Conservation (phyloP, 2,888 invertebrate genomes). For the Lordiphosa andalusiaca region DNA sequence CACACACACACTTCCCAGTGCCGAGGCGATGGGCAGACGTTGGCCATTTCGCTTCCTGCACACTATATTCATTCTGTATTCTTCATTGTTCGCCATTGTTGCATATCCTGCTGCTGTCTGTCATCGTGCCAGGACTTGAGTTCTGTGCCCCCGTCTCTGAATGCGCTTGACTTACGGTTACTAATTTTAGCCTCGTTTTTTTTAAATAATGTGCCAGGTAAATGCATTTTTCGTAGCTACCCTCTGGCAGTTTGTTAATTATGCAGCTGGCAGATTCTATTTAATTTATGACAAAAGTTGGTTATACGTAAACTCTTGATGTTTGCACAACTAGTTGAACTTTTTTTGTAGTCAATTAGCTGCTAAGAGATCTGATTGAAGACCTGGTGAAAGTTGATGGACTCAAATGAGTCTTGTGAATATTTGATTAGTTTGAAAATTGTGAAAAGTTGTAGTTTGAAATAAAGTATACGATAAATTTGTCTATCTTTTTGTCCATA, state of each 20-base stretch:
- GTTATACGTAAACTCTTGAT: constrained; percentile 31
- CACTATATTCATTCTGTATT: constrained; percentile 44
- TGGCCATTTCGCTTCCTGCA: constrained; percentile 51
- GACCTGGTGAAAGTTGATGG: no score
- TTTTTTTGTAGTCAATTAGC: constrained; percentile 33
- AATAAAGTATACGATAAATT: no score
- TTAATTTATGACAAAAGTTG: constrained; percentile 44
- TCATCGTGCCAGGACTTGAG: constrained; percentile 20
- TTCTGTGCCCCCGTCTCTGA: constrained; percentile 14
- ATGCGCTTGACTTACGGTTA: constrained; percentile 51
- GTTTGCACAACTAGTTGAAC: constrained; percentile 23
- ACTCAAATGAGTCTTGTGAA: no score
- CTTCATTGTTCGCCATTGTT: constrained; percentile 55
- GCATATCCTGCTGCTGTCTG: constrained; percentile 27
- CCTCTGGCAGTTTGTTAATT: constrained; percentile 29
- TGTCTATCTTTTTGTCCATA: no score
- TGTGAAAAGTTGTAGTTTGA: no score
- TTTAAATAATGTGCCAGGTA: constrained; percentile 6
- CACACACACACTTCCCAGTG: constrained; percentile 27
- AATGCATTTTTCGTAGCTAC: constrained; percentile 12
- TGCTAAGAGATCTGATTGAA: neutral
- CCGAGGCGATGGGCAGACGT: constrained; percentile 30
- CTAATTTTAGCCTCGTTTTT: constrained; percentile 42
- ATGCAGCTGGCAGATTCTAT: constrained; percentile 34
- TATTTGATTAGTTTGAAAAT: no score